Evolutionary conservation across 2,797 vertebrate genomes (phyloP).

Genomic region (Falco columbarius): DNA sequence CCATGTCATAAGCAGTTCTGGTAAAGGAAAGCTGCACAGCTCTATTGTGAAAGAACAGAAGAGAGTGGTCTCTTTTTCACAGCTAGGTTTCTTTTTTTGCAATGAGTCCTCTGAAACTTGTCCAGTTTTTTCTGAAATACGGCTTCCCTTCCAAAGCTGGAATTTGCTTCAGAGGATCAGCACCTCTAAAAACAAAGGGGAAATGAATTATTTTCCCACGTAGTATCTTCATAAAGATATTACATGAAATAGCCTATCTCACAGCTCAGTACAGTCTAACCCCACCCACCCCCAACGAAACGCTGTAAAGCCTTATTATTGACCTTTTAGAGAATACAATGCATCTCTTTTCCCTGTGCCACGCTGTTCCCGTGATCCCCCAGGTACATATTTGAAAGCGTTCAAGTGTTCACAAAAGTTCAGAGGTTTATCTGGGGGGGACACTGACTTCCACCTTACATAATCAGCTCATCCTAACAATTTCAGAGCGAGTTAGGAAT

Average conservation of each 20-base stretch:
- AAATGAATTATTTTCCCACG: background rate
- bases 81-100: background rate
- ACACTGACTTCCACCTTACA: background rate
- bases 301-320: background rate
- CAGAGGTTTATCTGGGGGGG: background rate
- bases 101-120: background rate
- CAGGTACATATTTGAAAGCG: accelerated
- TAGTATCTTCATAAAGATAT: background rate
- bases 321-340: accelerated
- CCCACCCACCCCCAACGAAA: background rate
- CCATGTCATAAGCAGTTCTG: background rate
- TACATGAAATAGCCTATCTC: background rate
- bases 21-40: background rate
- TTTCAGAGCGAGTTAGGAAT: background rate
- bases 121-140: background rate
- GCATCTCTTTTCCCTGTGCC: background rate
- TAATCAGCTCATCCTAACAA: background rate
- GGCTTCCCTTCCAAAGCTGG: background rate
- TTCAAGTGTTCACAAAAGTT: background rate
- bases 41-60: background rate
- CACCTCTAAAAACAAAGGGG: background rate
- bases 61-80: background rate
- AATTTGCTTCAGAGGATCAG: background rate
- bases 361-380: background rate
- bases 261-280: background rate